Conservation (phyloP, 2,888 invertebrate species). For the Reticulitermes lucifugus region DNA sequence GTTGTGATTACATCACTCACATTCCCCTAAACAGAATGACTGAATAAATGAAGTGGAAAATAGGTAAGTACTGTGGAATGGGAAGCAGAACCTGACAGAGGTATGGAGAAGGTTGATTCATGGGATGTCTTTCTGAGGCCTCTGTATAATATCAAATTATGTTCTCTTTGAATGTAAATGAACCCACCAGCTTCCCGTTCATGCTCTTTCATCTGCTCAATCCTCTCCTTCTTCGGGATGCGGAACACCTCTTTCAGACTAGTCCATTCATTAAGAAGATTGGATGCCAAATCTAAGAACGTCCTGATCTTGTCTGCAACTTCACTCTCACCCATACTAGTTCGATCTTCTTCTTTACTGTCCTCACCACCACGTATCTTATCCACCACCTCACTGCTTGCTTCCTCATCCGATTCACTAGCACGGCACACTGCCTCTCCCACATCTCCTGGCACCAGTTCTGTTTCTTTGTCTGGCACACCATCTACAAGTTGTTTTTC, state of each 20-base stretch:
- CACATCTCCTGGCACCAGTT: constrained; percentile 28
- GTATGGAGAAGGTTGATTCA: too few species aligned
- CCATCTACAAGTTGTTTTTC: constrained; percentile 51
- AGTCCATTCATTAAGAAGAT: constrained; percentile 81
- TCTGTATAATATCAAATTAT: too few species aligned
- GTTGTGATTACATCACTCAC: too few species aligned
- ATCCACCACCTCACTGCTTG: constrained; percentile 56
- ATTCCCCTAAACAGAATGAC: too few species aligned
- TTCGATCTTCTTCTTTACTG: constrained; percentile 53
- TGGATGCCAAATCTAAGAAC: constrained; percentile 71
- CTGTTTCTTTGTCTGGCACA: constrained; percentile 17
- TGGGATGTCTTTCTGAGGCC: too few species aligned
- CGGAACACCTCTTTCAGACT: constrained; percentile 79
- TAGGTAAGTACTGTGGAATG: too few species aligned
- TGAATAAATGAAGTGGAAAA: too few species aligned
- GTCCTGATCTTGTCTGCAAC: constrained; percentile 53
- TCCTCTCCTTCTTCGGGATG: constrained; percentile 93
- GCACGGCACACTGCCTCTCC: constrained; percentile 20
- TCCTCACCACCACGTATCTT: constrained; percentile 51
- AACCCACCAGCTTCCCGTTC: constrained; percentile 86
- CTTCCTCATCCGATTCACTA: constrained; percentile 46
- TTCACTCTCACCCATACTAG: constrained; percentile 54
- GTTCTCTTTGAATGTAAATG: too few species aligned
- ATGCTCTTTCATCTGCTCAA: constrained; percentile 95
- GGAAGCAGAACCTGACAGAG: too few species aligned